phyloP scores from a whole-genome alignment of 2,888 invertebrate species.

The Lepeophtheirus nordmannii region DNA sequence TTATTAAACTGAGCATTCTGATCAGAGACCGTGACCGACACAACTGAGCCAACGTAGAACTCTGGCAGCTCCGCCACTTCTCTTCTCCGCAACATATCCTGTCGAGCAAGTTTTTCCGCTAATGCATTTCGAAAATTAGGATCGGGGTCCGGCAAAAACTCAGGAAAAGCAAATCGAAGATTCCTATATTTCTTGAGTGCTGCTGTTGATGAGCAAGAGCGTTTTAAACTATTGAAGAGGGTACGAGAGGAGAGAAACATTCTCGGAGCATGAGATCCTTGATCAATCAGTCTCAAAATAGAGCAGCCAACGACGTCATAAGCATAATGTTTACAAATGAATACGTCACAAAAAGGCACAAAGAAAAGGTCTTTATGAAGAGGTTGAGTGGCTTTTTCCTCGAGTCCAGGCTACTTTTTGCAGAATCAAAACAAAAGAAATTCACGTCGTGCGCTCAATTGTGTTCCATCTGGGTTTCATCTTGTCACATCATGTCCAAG shows the following conservation, averaged over 20 bases:
- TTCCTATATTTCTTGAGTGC: conserved; percentile 31
- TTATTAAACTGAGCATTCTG: conserved; percentile 53
- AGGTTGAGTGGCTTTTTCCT: no score
- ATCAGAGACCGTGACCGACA: conserved; percentile 76
- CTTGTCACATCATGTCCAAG: background rate
- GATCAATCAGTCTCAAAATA: background rate
- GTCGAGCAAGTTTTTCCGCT: conserved; percentile 71
- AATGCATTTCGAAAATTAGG: conserved; percentile 57
- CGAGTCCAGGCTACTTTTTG: no score
- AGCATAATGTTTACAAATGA: no score
- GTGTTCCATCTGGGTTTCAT: background rate
- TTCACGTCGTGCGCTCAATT: no score
- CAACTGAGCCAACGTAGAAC: conserved; percentile 48
- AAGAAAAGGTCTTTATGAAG: no score
- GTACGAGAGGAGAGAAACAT: background rate
- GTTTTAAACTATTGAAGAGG: background rate
- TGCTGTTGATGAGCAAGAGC: background rate
- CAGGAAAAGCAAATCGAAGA: conserved; percentile 62
- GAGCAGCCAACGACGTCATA: no score
- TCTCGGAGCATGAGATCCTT: background rate
- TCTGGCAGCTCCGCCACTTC: conserved; percentile 62
- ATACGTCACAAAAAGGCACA: no score
- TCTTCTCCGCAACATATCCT: conserved; percentile 78
- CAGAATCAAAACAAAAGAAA: no score
- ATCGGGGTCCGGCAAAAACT: conserved; percentile 75